Evolutionary conservation across 2,888 invertebrate genomes (phyloP).

Genomic region (Alcis repandata): DNA sequence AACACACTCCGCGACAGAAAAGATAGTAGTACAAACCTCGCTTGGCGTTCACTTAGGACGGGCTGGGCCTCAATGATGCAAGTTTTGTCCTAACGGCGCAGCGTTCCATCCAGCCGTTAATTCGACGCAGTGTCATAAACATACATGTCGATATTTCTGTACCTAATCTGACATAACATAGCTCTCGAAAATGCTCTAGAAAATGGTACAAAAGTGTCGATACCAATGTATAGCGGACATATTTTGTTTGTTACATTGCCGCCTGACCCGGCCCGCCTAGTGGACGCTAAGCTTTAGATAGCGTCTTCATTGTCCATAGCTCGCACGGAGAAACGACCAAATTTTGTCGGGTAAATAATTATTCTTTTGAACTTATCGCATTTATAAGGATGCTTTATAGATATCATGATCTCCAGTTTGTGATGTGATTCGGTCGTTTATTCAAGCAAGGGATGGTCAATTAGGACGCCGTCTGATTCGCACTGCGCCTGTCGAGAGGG

Average conservation of each 20-base stretch:
- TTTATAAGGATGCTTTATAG: neutral
- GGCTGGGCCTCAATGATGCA: constrained; percentile 8
- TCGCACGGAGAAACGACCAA: too few species aligned
- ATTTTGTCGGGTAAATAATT: too few species aligned
- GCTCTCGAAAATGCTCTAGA: too few species aligned
- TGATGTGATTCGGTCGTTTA: too few species aligned
- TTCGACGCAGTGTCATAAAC: neutral
- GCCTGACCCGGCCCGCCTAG: neutral
- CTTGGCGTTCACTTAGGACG: constrained; percentile 10
- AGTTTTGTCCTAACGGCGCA: neutral
- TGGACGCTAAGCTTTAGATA: neutral
- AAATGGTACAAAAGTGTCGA: too few species aligned
- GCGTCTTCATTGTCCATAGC: too few species aligned
- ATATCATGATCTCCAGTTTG: too few species aligned
- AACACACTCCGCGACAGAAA: neutral
- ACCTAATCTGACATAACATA: too few species aligned
- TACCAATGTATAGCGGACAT: neutral
- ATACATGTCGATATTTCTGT: neutral
- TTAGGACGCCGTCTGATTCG: neutral
- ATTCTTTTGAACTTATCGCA: too few species aligned
- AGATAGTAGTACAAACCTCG: neutral
- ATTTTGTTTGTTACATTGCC: neutral
- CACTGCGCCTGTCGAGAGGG: constrained; percentile 53
- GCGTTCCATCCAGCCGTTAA: neutral
- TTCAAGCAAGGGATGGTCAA: neutral